Evolutionary conservation across 2,888 invertebrate species (phyloP).

Genomic region (Nebria salina): DNA sequence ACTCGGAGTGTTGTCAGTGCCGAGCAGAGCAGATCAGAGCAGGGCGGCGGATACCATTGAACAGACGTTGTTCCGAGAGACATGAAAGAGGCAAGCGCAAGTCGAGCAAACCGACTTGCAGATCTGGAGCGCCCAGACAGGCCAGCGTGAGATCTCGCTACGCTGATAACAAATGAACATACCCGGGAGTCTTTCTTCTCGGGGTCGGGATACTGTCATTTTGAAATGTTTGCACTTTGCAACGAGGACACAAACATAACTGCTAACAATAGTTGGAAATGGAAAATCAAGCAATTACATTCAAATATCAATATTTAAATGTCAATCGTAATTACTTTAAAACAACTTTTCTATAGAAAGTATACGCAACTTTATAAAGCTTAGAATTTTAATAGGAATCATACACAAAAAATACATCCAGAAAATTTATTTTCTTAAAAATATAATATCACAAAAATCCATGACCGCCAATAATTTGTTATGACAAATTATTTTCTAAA

Average conservation of each 20-base stretch:
- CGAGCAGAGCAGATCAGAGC: not conserved
- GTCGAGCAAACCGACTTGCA: not conserved
- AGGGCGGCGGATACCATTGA: not conserved
- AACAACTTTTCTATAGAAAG: no score
- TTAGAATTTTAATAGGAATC: no score
- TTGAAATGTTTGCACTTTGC: not conserved
- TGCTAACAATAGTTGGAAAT: no score
- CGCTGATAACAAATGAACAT: constrained; percentile 25
- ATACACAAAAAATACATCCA: no score
- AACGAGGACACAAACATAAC: not conserved
- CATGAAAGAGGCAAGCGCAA: constrained; percentile 10
- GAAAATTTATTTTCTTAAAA: no score
- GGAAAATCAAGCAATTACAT: no score
- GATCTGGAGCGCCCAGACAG: constrained; percentile 6
- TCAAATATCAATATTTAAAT: no score
- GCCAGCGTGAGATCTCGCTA: not conserved
- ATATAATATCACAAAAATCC: no score
- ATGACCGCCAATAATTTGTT: no score
- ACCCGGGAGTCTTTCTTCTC: not conserved
- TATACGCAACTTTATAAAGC: no score
- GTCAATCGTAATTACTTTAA: no score
- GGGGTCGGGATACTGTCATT: not conserved
- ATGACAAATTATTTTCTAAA: no score
- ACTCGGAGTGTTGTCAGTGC: not conserved
- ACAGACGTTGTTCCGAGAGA: not conserved